Evolutionary conservation across 92 coral and sea anemone species (phyloP), one percentile per base, ranked within the genome.

Genomic region (Parazoanthus darwini): DNA sequence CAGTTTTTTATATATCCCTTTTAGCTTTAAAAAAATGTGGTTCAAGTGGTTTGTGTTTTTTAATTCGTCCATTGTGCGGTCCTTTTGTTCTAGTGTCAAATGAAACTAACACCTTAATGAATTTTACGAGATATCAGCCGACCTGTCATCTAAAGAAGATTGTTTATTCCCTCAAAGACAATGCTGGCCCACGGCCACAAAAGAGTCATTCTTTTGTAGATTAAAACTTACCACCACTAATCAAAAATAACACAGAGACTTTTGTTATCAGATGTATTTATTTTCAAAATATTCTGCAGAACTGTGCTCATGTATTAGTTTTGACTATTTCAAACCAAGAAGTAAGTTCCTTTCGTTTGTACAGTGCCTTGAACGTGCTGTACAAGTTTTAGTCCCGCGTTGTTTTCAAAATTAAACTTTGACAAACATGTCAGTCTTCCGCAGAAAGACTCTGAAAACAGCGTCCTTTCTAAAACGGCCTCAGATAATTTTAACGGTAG

Each of bases 71-170:
- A 59, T 58, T 58, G 73, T 81, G 73, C 85, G 51, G 85, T 37
- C 63, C 73, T 81, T 81, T 81, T 58, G 85, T 33, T 58, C 48
- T 20, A 44, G 14, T 81, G 73, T 81, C 48, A 81, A 81, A 59
- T 35, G 73, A 18, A 81, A 81, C 72, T 33, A 81, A 37, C 11
- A 36, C 29, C 74, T 58, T 16, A 48, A 37, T 16, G 39, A 80
- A 38, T 3, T 80, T 80, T 42, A 22, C 66, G n/a, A 35, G n/a
- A 58, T 79, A 79, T 51, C 68, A 51, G 33, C 23, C 18, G 15
- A 81, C 59, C 85, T 81, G 85, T 81, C 74, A 81, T 63, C 26
- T 36, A 20, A 74, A 33, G 78, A 29, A 42, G 38, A 15, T 37
- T 18, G 78, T 74, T 37, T 74, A 18, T 5, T 37, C 20, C 33